Conservation (phyloP, 2,888 invertebrate genomes). For the Tinea pellionella region DNA sequence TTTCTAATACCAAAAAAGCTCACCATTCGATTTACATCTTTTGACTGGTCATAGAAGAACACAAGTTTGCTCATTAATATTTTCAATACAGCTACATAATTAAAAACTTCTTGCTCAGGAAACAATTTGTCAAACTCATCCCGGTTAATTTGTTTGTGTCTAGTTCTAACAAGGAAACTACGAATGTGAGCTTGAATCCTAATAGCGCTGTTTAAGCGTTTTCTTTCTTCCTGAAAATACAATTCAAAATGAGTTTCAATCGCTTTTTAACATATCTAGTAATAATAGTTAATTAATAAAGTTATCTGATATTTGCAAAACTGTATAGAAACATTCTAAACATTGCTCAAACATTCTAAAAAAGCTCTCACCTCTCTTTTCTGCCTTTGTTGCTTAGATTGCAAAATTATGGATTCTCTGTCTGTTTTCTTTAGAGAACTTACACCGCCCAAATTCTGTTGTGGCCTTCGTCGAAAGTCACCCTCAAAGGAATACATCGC, state of each 20-base stretch:
- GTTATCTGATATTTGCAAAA: too few relatives aligned
- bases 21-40: conserved; percentile 77
- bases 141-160: conserved; percentile 74
- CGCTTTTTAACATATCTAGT: too few relatives aligned
- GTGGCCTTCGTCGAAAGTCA: conserved; percentile 86
- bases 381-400: conserved; percentile 86
- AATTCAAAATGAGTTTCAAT: not conserved
- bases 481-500: conserved; percentile 88
- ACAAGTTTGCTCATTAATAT: conserved; percentile 75
- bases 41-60: conserved; percentile 79
- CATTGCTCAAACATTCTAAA: too few relatives aligned
- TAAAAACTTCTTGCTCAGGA: conserved; percentile 40
- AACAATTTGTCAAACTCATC: conserved; percentile 76
- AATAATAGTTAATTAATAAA: too few relatives aligned
- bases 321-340: too few relatives aligned
- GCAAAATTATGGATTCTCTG: conserved; percentile 78
- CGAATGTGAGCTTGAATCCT: conserved; percentile 85
- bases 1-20: conserved; percentile 18
- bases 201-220: conserved; percentile 79
- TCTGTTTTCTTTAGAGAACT: conserved; percentile 76
- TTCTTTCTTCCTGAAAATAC: conserved; percentile 72
- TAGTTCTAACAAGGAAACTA: conserved; percentile 78
- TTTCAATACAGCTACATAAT: conserved; percentile 59
- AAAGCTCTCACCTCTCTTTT: conserved; percentile 78
- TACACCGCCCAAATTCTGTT: conserved; percentile 91